A percentile compares a stretch with the other conserved stretches of the same genome.
phyloP scores from a whole-genome alignment of 2,888 invertebrate genomes.

The Agriotes lineatus region DNA sequence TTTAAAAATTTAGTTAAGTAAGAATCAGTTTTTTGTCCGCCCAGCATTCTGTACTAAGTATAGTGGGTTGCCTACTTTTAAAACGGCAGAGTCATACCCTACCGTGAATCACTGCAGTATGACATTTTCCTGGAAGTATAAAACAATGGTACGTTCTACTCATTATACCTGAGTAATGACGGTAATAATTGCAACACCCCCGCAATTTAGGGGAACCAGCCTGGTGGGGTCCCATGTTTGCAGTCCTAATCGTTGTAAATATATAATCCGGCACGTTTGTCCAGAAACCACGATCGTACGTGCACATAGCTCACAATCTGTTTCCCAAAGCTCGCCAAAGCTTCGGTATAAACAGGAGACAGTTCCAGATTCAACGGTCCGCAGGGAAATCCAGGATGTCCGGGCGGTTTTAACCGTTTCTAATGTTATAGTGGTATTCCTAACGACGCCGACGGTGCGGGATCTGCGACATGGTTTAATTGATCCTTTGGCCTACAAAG shows the following conservation, averaged over 20 bases:
- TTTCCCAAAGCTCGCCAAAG: background rate
- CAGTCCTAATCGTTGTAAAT: no score
- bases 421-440: background rate
- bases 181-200: background rate
- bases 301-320: background rate
- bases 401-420: background rate
- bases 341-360: background rate
- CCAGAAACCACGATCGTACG: background rate
- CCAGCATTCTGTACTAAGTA: no score
- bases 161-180: background rate
- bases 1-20: no score
- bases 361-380: background rate
- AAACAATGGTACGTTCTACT: no score
- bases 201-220: background rate
- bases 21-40: no score
- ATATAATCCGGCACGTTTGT: background rate
- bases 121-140: no score
- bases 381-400: constrained; percentile 6
- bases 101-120: no score
- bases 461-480: no score
- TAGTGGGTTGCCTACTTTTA: no score
- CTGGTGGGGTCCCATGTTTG: no score
- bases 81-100: no score
- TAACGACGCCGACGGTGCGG: background rate
- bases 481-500: no score